Conservation (phyloP, 2,888 invertebrate genomes). For the Tipula confusa region DNA sequence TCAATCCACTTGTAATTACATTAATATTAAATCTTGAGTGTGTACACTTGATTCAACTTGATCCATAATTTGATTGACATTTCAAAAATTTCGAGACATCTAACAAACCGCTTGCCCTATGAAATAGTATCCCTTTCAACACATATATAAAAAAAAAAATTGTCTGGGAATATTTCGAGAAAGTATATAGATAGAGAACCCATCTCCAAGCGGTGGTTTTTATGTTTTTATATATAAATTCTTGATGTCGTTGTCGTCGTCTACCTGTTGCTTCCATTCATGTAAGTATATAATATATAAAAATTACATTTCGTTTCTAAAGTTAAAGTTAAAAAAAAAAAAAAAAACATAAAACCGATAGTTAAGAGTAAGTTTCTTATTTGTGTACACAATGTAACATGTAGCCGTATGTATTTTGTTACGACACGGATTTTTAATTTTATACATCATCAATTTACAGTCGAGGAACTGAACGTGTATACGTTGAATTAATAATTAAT, state of each 20-base stretch:
- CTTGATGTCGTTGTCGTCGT: background rate
- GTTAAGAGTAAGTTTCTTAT: background rate
- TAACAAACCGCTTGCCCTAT: background rate
- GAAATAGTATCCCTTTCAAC: background rate
- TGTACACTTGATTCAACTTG: background rate
- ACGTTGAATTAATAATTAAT: constrained; percentile 6
- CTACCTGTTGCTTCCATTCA: constrained; percentile 25
- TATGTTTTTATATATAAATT: background rate
- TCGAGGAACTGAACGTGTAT: background rate
- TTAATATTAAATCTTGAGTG: background rate
- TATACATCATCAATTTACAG: background rate
- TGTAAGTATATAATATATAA: background rate
- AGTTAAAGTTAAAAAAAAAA: no score
- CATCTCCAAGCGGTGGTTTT: background rate
- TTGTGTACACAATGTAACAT: background rate
- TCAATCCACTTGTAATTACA: background rate
- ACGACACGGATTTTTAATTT: background rate
- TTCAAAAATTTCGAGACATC: background rate
- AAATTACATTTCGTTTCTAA: background rate
- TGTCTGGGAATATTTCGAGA: background rate
- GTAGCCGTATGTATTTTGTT: background rate
- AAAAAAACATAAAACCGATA: constrained; percentile 1
- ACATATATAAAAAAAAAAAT: background rate
- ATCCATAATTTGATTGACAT: background rate
- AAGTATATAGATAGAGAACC: background rate